Conservation (phyloP, 2,888 invertebrate species). For the Mesochorus sp. region DNA sequence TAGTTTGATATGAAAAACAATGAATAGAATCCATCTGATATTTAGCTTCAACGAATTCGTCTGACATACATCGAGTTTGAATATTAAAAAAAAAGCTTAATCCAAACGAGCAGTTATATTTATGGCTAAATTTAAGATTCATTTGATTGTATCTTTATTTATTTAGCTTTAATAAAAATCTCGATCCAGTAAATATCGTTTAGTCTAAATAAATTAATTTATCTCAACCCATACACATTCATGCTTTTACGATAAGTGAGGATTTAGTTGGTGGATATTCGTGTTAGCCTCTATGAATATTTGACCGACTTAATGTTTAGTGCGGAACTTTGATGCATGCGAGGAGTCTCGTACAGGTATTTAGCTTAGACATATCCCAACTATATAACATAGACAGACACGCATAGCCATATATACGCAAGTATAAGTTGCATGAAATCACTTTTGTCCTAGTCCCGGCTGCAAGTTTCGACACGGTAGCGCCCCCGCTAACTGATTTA, state of each 20-base stretch:
- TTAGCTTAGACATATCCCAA: background rate
- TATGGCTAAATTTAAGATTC: background rate
- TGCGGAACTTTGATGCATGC: conserved; percentile 28
- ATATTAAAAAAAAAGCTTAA: background rate
- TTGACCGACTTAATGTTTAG: conserved; percentile 36
- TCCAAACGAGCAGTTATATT: background rate
- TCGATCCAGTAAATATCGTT: background rate
- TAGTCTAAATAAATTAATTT: background rate
- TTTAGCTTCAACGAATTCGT: too few species aligned
- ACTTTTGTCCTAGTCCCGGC: conserved; percentile 57
- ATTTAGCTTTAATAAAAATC: background rate
- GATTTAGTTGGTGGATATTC: conserved; percentile 17
- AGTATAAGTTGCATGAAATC: conserved; percentile 59
- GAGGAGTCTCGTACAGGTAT: conserved; percentile 1
- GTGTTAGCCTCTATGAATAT: conserved; percentile 25
- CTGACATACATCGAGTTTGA: background rate
- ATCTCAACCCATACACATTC: background rate
- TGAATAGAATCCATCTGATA: too few species aligned
- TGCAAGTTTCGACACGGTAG: conserved; percentile 59
- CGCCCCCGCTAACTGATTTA: conserved; percentile 67
- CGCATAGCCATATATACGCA: background rate
- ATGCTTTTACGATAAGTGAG: background rate
- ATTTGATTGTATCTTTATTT: background rate
- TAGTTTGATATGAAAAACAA: too few species aligned
- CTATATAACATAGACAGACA: conserved; percentile 2